A percentile compares a stretch with the other conserved stretches of the same genome.
Conservation (phyloP, 35 echinoderm and acorn worm genomes). For the Ophiothrix spiculata region DNA sequence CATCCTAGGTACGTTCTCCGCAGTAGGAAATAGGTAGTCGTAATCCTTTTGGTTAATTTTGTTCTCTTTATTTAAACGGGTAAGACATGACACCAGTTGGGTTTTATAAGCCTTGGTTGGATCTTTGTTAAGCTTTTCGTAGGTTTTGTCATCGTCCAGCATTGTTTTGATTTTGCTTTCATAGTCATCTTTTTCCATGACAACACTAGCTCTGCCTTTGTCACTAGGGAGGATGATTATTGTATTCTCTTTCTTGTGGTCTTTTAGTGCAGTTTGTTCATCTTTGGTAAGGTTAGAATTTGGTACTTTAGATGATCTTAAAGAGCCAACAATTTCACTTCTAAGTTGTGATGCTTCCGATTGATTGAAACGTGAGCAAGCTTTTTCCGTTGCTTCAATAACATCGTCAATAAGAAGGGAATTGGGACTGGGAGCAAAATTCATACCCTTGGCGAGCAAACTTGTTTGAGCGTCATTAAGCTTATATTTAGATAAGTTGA, state of each 20-base stretch:
- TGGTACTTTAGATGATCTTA: constrained; percentile 6
- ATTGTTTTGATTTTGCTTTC: neutral
- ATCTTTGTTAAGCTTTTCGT: too few species aligned
- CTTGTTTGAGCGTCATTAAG: neutral
- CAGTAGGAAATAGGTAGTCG: constrained; percentile 6
- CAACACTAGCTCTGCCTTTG: neutral
- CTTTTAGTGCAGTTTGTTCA: neutral
- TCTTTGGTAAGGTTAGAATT: constrained; percentile 7
- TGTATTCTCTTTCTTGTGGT: neutral
- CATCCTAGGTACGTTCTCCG: constrained; percentile 8
- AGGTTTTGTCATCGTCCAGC: neutral
- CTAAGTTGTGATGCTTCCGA: neutral
- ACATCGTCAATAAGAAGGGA: neutral
- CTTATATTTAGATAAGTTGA: too few species aligned
- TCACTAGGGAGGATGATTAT: neutral
- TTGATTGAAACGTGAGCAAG: neutral
- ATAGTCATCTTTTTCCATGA: neutral
- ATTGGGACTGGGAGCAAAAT: neutral
- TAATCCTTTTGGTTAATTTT: constrained; percentile 16
- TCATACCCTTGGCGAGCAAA: neutral
- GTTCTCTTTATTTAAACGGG: constrained; percentile 13
- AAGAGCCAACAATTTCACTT: neutral
- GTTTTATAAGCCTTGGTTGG: constrained; percentile 19
- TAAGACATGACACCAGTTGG: neutral
- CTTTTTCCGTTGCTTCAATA: neutral